Percentiles rank a stretch among this genome's conserved stretches.
phyloP scores from a whole-genome alignment of 2,113 vertebrate genomes.

The Cryptomyrus ogoouensis region DNA sequence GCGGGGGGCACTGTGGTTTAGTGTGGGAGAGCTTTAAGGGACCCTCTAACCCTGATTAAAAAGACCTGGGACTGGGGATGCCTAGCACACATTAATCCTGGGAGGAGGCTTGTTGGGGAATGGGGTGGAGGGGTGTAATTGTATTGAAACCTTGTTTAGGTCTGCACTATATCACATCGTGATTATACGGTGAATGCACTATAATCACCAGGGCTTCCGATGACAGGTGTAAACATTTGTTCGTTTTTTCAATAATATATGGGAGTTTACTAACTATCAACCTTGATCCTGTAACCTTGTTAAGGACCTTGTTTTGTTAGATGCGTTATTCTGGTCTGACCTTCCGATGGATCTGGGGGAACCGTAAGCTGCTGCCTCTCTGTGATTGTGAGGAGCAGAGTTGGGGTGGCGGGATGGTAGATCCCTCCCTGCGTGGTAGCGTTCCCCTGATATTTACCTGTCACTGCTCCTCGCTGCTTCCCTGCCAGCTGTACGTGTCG shows the following conservation, averaged over 20 bases:
- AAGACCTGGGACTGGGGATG: too few relatives aligned
- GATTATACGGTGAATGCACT: too few relatives aligned
- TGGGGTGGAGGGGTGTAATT: not conserved
- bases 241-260: too few relatives aligned
- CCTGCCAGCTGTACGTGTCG: constrained; percentile 85
- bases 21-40: too few relatives aligned
- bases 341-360: not conserved
- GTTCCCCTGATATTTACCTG: not conserved
- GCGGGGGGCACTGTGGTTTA: too few relatives aligned
- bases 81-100: too few relatives aligned
- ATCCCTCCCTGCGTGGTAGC: not conserved
- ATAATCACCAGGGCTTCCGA: too few relatives aligned
- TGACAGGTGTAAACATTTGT: too few relatives aligned
- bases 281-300: not conserved
- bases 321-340: not conserved
- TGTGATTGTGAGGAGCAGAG: not conserved
- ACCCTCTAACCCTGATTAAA: too few relatives aligned
- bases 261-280: too few relatives aligned
- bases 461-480: not conserved
- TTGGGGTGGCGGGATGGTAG: not conserved
- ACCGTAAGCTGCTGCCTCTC: not conserved
- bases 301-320: not conserved
- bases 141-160: not conserved
- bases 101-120: too few relatives aligned
- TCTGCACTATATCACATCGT: not conserved